Percentiles rank a stretch among this genome's conserved stretches.
Evolutionary conservation across 2,888 invertebrate species (phyloP).

Genomic region (Platynereis dumerilii): DNA sequence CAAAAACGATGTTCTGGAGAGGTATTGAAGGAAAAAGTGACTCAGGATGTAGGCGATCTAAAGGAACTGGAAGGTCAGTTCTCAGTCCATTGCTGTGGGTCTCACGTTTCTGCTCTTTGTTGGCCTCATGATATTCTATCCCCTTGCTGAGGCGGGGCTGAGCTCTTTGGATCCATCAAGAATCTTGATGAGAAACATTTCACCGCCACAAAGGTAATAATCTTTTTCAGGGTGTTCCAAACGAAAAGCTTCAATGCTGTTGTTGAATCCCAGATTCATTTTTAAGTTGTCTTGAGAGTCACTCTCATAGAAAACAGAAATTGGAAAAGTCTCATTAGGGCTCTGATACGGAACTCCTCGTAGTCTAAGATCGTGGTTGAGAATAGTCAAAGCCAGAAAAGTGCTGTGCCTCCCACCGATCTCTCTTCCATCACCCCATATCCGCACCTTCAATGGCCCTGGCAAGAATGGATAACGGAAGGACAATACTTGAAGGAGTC

Average conservation of each 20-base stretch:
- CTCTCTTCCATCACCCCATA: conserved; percentile 4
- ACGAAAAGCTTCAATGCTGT: no score
- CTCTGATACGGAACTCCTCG: neutral
- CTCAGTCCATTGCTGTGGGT: neutral
- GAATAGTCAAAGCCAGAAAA: neutral
- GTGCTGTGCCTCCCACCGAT: neutral
- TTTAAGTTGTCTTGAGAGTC: neutral
- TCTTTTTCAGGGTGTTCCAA: neutral
- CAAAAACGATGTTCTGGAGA: neutral
- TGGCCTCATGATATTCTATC: neutral
- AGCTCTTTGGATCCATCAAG: conserved; percentile 1
- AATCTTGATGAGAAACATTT: conserved; percentile 6
- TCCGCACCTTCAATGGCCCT: neutral
- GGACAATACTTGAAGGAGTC: neutral
- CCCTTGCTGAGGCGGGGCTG: neutral
- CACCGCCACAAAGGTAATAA: neutral
- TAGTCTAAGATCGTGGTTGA: neutral
- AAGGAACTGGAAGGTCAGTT: neutral
- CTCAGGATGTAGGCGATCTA: neutral
- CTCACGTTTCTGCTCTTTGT: neutral
- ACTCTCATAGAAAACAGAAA: conserved; percentile 1
- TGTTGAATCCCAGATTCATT: no score
- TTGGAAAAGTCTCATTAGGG: neutral
- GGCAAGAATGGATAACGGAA: neutral
- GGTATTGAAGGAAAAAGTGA: neutral